phyloP scores from a whole-genome alignment of 2,888 invertebrate species.

The Magallana nippona region DNA sequence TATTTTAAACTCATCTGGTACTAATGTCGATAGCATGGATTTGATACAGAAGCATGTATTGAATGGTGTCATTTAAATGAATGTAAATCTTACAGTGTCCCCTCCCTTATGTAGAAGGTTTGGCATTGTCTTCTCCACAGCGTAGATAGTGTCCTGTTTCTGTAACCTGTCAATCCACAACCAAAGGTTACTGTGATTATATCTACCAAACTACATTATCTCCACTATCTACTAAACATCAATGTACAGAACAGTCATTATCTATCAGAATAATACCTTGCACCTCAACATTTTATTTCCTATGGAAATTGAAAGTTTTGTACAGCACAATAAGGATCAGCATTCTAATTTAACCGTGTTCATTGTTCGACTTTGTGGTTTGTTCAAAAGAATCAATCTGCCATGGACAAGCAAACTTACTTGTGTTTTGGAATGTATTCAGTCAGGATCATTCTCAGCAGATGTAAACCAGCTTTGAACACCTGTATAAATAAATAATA shows the following conservation, averaged over 20 bases:
- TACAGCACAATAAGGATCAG: no score
- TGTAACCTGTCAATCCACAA: constrained; percentile 65
- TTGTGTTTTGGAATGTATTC: constrained; percentile 76
- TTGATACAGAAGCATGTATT: not conserved
- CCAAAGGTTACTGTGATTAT: no score
- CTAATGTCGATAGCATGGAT: no score
- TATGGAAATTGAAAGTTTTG: no score
- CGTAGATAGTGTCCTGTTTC: constrained; percentile 71
- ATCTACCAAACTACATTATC: no score
- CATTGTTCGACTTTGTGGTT: not conserved
- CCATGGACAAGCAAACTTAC: constrained; percentile 61
- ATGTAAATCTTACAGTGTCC: constrained; percentile 75
- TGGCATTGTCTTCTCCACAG: constrained; percentile 76
- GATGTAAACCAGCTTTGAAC: constrained; percentile 74
- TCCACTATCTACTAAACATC: no score
- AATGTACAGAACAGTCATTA: no score
- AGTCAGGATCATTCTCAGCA: constrained; percentile 74
- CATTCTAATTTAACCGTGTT: not conserved
- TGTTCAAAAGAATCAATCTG: not conserved
- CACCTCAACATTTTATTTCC: no score
- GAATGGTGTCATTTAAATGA: not conserved
- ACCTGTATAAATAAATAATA: constrained; percentile 65
- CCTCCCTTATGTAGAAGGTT: constrained; percentile 77
- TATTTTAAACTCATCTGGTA: no score
- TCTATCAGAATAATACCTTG: no score